Conservation (phyloP, 2,113 vertebrate species). For the Merops nubicus region DNA sequence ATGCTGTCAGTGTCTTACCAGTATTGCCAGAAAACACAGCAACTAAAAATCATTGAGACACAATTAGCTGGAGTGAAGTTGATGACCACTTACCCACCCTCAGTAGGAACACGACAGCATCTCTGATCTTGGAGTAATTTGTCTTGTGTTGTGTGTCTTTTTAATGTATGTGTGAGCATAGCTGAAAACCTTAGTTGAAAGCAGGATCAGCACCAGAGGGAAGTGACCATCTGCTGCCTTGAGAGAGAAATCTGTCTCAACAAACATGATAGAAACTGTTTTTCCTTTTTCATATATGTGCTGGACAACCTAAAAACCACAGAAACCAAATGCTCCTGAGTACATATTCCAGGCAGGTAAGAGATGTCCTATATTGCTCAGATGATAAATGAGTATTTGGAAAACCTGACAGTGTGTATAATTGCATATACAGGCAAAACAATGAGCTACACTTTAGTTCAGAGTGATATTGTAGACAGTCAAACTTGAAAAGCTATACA, state of each 20-base stretch:
- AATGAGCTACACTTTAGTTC: background rate
- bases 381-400: conserved; percentile 9
- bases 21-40: background rate
- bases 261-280: background rate
- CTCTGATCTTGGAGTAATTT: background rate
- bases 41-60: background rate
- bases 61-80: background rate
- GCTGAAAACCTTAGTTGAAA: background rate
- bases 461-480: background rate
- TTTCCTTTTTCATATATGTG: background rate
- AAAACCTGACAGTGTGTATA: background rate
- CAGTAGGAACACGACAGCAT: background rate
- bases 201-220: background rate
- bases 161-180: background rate
- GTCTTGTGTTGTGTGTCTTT: background rate
- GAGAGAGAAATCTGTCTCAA: background rate
- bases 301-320: background rate
- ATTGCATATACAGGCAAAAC: background rate
- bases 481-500: background rate
- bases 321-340: background rate
- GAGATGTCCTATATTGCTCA: background rate
- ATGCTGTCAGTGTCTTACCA: background rate
- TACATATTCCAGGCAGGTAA: background rate
- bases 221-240: conserved; percentile 2
- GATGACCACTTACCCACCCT: background rate